Conservation (phyloP, 2,797 vertebrate species). For the Tenualosa thibaudeaui region DNA sequence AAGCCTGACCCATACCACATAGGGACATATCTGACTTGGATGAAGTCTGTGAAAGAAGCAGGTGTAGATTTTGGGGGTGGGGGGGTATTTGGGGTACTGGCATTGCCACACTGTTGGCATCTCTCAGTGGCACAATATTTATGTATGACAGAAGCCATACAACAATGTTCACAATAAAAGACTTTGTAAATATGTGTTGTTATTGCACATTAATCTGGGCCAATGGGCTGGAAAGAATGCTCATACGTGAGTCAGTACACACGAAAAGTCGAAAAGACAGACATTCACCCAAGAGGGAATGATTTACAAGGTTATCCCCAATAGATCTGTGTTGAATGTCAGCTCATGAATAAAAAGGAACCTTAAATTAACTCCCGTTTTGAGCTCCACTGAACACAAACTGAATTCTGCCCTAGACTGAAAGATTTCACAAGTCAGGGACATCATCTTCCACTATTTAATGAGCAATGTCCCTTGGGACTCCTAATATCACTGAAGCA, state of each 20-base stretch:
- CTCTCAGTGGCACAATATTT: constrained; percentile 22
- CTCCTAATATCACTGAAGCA: neutral
- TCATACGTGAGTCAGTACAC: neutral
- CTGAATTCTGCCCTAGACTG: neutral
- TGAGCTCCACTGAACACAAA: neutral
- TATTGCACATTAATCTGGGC: neutral
- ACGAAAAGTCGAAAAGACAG: neutral
- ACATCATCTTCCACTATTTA: neutral
- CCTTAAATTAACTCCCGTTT: neutral
- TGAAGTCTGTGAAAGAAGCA: neutral
- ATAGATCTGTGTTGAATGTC: neutral
- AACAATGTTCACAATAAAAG: constrained; percentile 18
- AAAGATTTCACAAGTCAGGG: neutral
- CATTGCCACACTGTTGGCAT: neutral
- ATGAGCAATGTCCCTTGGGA: neutral
- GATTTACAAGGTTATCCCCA: neutral
- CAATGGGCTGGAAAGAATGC: neutral
- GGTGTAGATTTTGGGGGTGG: neutral
- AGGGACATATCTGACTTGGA: neutral
- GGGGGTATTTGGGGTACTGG: neutral
- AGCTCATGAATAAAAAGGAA: neutral
- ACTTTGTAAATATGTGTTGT: constrained; percentile 12
- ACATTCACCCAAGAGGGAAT: neutral
- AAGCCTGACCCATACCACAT: neutral
- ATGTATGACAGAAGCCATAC: constrained; percentile 20